Evolutionary conservation across 2,797 vertebrate genomes (phyloP).

Genomic region (Anas capensis): DNA sequence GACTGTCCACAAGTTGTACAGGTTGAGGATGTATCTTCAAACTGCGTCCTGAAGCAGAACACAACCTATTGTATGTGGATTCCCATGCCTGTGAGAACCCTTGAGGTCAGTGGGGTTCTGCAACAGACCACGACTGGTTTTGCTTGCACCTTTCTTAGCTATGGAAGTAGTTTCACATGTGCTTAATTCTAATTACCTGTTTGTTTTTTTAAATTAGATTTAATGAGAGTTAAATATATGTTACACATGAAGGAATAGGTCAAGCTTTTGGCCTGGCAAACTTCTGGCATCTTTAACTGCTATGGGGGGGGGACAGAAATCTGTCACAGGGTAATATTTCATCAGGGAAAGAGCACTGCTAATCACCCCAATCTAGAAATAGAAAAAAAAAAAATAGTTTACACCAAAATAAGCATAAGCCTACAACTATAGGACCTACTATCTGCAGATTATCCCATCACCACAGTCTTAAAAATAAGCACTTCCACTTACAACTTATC

Average conservation of each 20-base stretch:
- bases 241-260: background rate
- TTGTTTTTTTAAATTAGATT: background rate
- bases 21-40: background rate
- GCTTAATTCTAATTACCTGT: background rate
- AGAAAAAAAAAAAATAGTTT: background rate
- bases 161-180: background rate
- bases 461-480: background rate
- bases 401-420: background rate
- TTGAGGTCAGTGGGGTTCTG: background rate
- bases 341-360: background rate
- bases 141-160: background rate
- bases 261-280: background rate
- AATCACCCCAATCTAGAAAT: background rate
- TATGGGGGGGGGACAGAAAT: background rate
- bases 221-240: background rate
- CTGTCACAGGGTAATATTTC: background rate
- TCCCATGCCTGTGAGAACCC: background rate
- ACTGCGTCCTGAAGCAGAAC: background rate
- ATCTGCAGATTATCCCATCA: background rate
- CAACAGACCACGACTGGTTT: background rate
- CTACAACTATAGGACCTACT: background rate
- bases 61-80: background rate
- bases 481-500: slow-evolving; percentile 92
- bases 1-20: background rate
- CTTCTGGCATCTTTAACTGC: background rate